Percentiles rank a stretch among this genome's conserved stretches.
Conservation (phyloP, 2,888 invertebrate genomes). For the Hyposoter didymator region DNA sequence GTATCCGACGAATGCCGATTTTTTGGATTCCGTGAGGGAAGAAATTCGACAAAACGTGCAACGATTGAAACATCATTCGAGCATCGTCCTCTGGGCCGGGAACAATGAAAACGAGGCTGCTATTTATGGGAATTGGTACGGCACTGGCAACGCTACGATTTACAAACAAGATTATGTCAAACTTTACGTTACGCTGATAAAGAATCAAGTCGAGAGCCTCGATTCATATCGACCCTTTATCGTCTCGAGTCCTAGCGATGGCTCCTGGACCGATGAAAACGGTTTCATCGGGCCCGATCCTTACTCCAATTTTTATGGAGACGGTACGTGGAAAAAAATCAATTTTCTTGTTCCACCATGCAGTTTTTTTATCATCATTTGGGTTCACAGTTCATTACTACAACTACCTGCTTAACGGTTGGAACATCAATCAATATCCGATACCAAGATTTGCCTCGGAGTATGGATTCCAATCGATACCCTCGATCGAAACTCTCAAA, state of each 20-base stretch:
- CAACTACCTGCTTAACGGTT: slow-evolving; percentile 92
- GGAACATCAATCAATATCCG: slow-evolving; percentile 92
- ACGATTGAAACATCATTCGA: slow-evolving; percentile 94
- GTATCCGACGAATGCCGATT: slow-evolving; percentile 92
- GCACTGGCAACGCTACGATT: slow-evolving; percentile 84
- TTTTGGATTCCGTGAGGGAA: slow-evolving; percentile 89
- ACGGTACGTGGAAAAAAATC: slow-evolving; percentile 86
- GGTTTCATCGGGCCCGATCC: slow-evolving; percentile 93
- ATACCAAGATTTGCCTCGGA: slow-evolving; percentile 96
- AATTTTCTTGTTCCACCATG: not conserved
- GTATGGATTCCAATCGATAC: slow-evolving; percentile 97
- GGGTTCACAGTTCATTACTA: slow-evolving; percentile 92
- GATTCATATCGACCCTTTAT: slow-evolving; percentile 90
- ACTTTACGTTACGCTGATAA: slow-evolving; percentile 92
- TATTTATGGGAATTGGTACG: slow-evolving; percentile 92
- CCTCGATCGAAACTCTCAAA: slow-evolving; percentile 89
- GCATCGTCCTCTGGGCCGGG: slow-evolving; percentile 95
- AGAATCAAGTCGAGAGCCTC: slow-evolving; percentile 87
- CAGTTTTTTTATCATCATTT: too few species aligned
- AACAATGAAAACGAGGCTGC: slow-evolving; percentile 99
- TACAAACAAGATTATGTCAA: slow-evolving; percentile 92
- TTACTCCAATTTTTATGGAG: slow-evolving; percentile 92
- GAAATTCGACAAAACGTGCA: slow-evolving; percentile 94
- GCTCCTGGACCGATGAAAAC: slow-evolving; percentile 89
- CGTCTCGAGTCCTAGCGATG: slow-evolving; percentile 97